A percentile compares a stretch with the other conserved stretches of the same genome.
phyloP scores from a whole-genome alignment of 2,797 vertebrate genomes.

The Hipposideros larvatus region DNA sequence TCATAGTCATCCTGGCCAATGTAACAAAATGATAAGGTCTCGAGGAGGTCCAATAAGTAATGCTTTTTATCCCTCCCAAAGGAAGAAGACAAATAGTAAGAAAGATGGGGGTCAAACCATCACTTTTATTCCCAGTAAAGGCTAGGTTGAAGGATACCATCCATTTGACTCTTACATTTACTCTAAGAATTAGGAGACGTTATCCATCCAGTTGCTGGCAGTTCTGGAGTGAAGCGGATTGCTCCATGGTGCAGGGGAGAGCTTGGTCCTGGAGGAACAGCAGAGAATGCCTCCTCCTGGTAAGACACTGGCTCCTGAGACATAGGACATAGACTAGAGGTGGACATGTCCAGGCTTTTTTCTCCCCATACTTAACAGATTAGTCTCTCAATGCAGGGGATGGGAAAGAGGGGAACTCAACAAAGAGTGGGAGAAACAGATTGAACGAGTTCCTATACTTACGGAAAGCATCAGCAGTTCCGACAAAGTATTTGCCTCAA shows the following conservation, averaged over 20 bases:
- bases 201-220: neutral
- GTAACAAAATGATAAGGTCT: neutral
- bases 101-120: neutral
- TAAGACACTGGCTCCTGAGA: neutral
- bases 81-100: neutral
- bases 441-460: neutral
- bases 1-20: neutral
- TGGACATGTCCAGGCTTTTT: too few species aligned
- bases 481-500: neutral
- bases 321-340: accelerated
- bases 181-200: neutral
- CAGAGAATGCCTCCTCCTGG: neutral
- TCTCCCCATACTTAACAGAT: neutral
- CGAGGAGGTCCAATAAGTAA: neutral
- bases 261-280: neutral
- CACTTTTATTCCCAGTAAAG: neutral
- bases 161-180: neutral
- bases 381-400: neutral
- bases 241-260: neutral
- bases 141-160: neutral
- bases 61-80: neutral
- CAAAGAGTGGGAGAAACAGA: neutral
- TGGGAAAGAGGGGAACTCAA: neutral
- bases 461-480: neutral
- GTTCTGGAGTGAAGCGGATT: neutral